Evolutionary conservation across 2,888 invertebrate genomes (phyloP).

Genomic region (Andrena bicolor): DNA sequence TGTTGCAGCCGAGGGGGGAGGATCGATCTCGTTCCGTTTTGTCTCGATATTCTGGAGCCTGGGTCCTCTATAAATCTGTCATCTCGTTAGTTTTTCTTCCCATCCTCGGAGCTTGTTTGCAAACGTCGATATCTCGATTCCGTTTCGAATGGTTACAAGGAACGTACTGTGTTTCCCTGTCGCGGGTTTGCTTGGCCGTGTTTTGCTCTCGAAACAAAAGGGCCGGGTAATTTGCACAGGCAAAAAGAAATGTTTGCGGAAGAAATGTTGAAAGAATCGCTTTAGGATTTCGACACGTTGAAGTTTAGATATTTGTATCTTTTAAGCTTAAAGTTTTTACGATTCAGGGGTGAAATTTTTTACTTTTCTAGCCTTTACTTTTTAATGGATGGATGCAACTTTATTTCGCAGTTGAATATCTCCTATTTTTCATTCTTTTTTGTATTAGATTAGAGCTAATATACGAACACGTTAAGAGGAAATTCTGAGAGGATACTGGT

Average conservation of each 20-base stretch:
- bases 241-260: too few species aligned
- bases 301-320: neutral
- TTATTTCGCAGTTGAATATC: neutral
- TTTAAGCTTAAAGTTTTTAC: neutral
- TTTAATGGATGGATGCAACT: neutral
- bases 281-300: too few species aligned
- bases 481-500: slow-evolving; percentile 13
- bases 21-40: slow-evolving; percentile 18
- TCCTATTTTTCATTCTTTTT: neutral
- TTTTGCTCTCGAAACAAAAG: slow-evolving; percentile 1
- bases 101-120: neutral
- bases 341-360: neutral
- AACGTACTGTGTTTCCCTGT: neutral
- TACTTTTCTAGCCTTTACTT: neutral
- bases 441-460: neutral
- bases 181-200: neutral
- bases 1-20: neutral
- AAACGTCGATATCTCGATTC: slow-evolving; percentile 3
- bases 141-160: neutral
- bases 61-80: slow-evolving; percentile 16
- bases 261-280: neutral
- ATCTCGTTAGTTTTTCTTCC: slow-evolving; percentile 29
- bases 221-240: slow-evolving; percentile 10
- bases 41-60: neutral
- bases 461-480: neutral